phyloP scores from a whole-genome alignment of 1,140 invertebrate species.

The Maniola jurtina region DNA sequence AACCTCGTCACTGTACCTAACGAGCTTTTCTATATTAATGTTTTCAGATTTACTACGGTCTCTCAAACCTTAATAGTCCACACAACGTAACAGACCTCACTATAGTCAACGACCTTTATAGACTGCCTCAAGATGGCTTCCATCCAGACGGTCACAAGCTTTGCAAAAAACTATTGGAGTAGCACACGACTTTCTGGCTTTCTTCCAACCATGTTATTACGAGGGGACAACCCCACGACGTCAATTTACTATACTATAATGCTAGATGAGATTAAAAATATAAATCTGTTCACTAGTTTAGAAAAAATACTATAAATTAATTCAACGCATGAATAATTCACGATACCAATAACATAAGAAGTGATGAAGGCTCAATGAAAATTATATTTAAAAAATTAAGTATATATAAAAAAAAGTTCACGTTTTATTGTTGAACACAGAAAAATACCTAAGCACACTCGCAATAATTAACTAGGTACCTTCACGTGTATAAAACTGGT shows the following conservation, averaged over 20 bases:
- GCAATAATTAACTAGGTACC: no score
- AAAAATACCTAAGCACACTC: no score
- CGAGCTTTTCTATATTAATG: no score
- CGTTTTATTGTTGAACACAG: no score
- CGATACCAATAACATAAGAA: background rate
- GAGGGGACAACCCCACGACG: slow-evolving; percentile 20
- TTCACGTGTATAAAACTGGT: no score
- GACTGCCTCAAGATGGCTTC: slow-evolving; percentile 42
- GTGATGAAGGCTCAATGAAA: background rate
- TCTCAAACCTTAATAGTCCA: slow-evolving; percentile 1
- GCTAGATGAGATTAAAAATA: background rate
- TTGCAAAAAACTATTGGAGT: slow-evolving; percentile 34
- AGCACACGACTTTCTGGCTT: slow-evolving; percentile 29
- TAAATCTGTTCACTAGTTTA: background rate
- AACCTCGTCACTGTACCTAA: no score
- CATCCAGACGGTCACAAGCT: slow-evolving; percentile 45
- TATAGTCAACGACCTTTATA: slow-evolving; percentile 52
- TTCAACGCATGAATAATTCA: background rate
- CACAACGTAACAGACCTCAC: background rate
- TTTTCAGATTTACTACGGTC: background rate
- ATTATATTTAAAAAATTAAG: no score
- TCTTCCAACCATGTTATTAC: slow-evolving; percentile 26
- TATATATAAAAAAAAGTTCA: no score
- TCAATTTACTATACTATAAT: background rate
- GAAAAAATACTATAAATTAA: no score